Conservation (phyloP, 2,888 invertebrate genomes). For the Cantharis nigra region DNA sequence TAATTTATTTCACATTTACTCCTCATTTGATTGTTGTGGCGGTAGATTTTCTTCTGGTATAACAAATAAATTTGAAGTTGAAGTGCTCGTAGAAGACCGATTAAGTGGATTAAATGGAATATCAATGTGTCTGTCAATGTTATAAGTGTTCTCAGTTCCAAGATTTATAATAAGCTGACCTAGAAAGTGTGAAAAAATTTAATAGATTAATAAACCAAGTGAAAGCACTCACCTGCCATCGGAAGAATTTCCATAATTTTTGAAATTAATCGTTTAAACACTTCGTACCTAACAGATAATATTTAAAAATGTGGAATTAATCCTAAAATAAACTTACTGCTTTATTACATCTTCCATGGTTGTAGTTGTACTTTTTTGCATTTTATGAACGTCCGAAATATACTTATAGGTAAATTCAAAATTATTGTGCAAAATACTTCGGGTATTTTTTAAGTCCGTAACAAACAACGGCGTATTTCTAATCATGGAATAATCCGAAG, state of each 20-base stretch:
- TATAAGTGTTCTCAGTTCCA: background rate
- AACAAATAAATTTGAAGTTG: background rate
- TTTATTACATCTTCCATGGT: background rate
- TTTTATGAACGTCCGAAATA: background rate
- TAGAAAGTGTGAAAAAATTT: background rate
- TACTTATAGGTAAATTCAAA: background rate
- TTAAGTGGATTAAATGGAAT: background rate
- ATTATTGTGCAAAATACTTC: background rate
- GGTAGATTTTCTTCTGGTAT: background rate
- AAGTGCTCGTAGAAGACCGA: background rate
- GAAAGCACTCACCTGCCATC: background rate
- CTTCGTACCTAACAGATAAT: background rate
- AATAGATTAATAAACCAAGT: background rate
- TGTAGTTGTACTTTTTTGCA: background rate
- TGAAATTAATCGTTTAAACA: background rate
- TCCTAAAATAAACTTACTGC: background rate
- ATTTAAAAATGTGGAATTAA: background rate
- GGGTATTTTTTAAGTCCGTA: background rate
- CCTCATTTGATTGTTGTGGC: background rate
- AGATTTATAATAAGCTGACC: background rate
- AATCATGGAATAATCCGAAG: background rate
- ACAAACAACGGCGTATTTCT: background rate
- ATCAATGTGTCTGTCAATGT: background rate
- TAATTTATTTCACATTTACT: background rate
- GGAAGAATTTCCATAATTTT: background rate